A percentile compares a stretch with the other conserved stretches of the same genome.
phyloP scores from a whole-genome alignment of 2,888 invertebrate genomes.

The Cataglyphis rosenhaueri region DNA sequence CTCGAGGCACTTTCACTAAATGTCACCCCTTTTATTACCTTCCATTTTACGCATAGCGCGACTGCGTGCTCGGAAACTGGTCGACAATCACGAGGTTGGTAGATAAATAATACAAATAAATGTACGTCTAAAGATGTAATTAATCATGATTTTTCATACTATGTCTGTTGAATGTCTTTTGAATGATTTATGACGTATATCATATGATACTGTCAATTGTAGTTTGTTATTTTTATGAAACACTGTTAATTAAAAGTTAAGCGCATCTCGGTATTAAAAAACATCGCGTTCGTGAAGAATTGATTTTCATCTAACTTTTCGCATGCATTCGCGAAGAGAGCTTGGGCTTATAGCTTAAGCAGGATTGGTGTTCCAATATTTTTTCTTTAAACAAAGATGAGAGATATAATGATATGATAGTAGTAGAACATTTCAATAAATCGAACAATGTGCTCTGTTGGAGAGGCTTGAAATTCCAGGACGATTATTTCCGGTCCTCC shows the following conservation, averaged over 20 bases:
- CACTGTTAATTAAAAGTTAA: conserved; percentile 1
- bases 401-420: not conserved
- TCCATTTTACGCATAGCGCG: not conserved
- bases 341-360: not conserved
- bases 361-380: not conserved
- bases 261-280: not conserved
- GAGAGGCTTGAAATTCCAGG: conserved; percentile 28
- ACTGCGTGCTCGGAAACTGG: not conserved
- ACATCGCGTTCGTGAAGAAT: not conserved
- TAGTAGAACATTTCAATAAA: not conserved
- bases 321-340: not conserved
- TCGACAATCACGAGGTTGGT: not conserved
- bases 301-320: not conserved
- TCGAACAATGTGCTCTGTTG: not conserved
- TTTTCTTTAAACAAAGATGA: not conserved
- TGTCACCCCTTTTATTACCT: conserved; percentile 27
- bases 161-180: not conserved
- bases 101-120: conserved; percentile 25
- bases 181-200: not conserved
- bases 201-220: conserved; percentile 3
- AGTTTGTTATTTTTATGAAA: not conserved
- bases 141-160: conserved; percentile 9
- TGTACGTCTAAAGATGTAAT: conserved; percentile 25
- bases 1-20: conserved; percentile 43
- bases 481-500: conserved; percentile 31